These are phyloP conservation scores for Liolophura sinensis DNA, from an alignment of 1,140 invertebrate genomes.

Conservation along the genomic window DNA sequence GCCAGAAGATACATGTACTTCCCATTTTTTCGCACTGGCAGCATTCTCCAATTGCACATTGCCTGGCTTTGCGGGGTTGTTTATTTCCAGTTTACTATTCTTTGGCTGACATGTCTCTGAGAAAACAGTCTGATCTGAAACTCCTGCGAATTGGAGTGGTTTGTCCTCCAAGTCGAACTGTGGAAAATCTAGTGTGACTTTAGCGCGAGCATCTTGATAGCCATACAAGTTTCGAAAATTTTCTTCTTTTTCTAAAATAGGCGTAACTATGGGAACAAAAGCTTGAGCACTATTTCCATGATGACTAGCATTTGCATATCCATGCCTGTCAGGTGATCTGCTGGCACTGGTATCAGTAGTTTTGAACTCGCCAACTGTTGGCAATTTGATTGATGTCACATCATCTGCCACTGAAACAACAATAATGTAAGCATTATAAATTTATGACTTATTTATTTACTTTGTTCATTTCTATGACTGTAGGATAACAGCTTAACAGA, in stretches of 20 bases:
- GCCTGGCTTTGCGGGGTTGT: no score
- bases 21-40: no score
- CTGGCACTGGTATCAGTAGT: conserved; percentile 4
- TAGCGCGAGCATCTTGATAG: conserved; percentile 5
- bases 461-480: no score
- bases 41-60: no score
- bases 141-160: conserved; percentile 19
- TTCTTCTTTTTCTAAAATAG: conserved; percentile 21
- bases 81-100: no score
- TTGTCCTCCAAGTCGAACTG: conserved; percentile 22
- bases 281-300: neutral
- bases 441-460: no score
- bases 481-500: no score
- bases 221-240: conserved; percentile 12
- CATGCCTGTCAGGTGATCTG: conserved; percentile 5
- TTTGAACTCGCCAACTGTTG: conserved; percentile 2
- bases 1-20: no score
- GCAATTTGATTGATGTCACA: neutral
- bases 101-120: no score
- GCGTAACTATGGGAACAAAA: conserved; percentile 26
- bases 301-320: neutral
- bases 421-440: no score
- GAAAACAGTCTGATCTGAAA: no score
- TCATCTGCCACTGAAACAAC: neutral
- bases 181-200: conserved; percentile 4